A percentile compares a stretch with the other conserved stretches of the same genome.
phyloP scores from a whole-genome alignment of 2,113 vertebrate genomes.

The Haliaeetus leucogaster region DNA sequence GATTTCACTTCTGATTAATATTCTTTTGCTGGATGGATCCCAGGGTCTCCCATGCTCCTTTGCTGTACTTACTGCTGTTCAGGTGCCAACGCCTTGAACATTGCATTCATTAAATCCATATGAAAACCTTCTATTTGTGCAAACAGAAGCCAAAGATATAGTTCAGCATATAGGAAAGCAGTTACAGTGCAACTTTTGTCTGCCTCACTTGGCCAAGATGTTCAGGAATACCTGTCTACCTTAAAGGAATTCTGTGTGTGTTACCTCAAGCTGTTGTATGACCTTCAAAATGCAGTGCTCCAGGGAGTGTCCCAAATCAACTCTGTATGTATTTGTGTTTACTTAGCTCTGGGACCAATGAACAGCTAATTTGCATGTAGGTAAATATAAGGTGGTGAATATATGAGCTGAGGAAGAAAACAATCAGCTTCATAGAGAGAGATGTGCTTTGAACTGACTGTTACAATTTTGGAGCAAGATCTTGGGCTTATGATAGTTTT shows the following conservation, averaged over 20 bases:
- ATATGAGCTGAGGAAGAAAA: background rate
- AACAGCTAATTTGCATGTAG: background rate
- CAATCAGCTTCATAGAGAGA: background rate
- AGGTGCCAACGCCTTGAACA: background rate
- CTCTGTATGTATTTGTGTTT: background rate
- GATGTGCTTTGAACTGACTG: background rate
- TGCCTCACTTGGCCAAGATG: background rate
- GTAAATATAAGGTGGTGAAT: background rate
- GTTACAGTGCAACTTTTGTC: background rate
- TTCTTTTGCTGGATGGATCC: background rate
- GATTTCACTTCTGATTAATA: background rate
- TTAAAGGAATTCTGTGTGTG: background rate
- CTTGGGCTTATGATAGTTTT: background rate
- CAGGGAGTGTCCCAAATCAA: background rate
- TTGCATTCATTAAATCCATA: background rate
- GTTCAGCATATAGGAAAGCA: background rate
- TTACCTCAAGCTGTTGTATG: background rate
- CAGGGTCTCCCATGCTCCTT: background rate
- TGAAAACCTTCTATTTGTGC: background rate
- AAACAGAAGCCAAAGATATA: background rate
- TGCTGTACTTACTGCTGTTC: background rate
- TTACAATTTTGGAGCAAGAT: background rate
- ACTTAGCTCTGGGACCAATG: background rate
- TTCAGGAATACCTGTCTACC: background rate
- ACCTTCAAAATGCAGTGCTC: background rate